Evolutionary conservation across 2,888 invertebrate species (phyloP).

Genomic region (Apamea crenata): DNA sequence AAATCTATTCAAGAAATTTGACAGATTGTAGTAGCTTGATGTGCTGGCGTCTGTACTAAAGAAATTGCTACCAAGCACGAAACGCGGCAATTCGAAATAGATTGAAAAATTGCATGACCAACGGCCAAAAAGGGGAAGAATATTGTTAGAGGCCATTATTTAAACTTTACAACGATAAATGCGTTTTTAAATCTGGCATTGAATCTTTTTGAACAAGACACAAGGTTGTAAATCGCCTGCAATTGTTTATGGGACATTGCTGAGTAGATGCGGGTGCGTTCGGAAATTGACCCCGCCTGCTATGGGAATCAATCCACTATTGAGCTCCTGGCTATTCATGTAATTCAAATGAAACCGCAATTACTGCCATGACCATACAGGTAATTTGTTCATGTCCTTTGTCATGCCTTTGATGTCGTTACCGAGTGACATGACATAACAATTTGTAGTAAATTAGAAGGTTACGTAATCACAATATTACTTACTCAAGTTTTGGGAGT

Average conservation of each 20-base stretch:
- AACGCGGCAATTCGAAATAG: conserved; percentile 74
- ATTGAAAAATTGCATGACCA: conserved; percentile 88
- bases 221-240: conserved; percentile 70
- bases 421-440: not conserved
- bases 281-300: conserved; percentile 78
- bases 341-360: conserved; percentile 61
- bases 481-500: not conserved
- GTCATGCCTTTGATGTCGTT: conserved; percentile 22
- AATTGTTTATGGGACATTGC: conserved; percentile 51
- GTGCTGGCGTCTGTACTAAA: conserved; percentile 22
- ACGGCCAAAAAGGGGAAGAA: conserved; percentile 63
- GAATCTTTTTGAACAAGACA: conserved; percentile 65
- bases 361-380: conserved; percentile 40
- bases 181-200: conserved; percentile 56
- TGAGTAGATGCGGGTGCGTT: conserved; percentile 78
- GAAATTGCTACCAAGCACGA: conserved; percentile 70
- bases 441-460: conserved; percentile 1
- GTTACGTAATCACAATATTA: conserved; percentile 7
- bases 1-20: too few relatives aligned
- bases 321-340: conserved; percentile 59
- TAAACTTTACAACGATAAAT: conserved; percentile 64
- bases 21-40: too few relatives aligned
- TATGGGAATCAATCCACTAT: conserved; percentile 67
- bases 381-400: conserved; percentile 41
- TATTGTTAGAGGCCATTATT: conserved; percentile 67